Conservation (phyloP, 2,113 vertebrate genomes). For the Channa argus region DNA sequence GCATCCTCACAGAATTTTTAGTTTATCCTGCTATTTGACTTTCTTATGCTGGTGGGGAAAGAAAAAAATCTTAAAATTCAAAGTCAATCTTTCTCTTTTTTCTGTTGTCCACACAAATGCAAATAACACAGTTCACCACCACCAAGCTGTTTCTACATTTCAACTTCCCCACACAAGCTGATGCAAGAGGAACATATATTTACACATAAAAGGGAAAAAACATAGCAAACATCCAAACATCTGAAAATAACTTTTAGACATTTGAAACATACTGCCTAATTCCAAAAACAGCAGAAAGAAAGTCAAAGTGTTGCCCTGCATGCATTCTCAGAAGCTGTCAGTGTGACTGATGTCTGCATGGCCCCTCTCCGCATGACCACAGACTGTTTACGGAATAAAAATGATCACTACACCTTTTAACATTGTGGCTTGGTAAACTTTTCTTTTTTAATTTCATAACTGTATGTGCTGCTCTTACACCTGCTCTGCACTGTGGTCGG, state of each 20-base stretch:
- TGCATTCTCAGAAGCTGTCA: not conserved
- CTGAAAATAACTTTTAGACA: not conserved
- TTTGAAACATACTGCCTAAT: not conserved
- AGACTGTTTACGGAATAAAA: conserved; percentile 24
- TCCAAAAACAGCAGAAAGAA: not conserved
- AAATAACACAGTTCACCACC: not conserved
- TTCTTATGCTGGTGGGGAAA: not conserved
- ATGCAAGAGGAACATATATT: conserved; percentile 5
- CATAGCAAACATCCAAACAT: not conserved
- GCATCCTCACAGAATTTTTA: conserved; percentile 4
- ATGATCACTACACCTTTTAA: not conserved
- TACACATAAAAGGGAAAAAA: not conserved
- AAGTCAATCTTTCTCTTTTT: not conserved
- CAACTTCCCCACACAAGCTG: conserved; percentile 1
- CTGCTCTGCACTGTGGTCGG: conserved; percentile 1
- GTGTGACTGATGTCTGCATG: conserved; percentile 19
- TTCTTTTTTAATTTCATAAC: too few species aligned
- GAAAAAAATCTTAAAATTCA: not conserved
- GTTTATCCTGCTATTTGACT: not conserved
- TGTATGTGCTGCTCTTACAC: not conserved
- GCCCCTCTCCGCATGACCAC: not conserved
- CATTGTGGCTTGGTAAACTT: not conserved
- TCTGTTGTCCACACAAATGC: not conserved
- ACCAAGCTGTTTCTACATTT: conserved; percentile 1
- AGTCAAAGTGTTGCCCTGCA: not conserved